Evolutionary conservation across 2,113 vertebrate genomes (phyloP).

Genomic region (Scalopus aquaticus): DNA sequence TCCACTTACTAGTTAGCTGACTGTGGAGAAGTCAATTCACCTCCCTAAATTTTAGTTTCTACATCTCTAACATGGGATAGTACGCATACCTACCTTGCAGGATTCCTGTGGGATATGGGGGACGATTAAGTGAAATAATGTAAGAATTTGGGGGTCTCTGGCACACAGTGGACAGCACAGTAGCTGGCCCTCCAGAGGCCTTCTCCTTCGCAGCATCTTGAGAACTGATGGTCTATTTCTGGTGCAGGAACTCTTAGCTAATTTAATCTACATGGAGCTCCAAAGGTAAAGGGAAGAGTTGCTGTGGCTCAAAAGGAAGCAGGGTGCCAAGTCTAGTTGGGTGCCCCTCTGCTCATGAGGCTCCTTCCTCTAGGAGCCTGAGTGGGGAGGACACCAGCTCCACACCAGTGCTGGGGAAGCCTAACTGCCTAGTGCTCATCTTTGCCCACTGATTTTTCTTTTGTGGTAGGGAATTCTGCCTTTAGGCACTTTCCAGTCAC

Average conservation of each 20-base stretch:
- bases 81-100: neutral
- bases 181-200: neutral
- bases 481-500: neutral
- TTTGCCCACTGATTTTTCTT: neutral
- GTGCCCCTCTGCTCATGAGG: neutral
- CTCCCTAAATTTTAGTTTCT: neutral
- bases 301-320: constrained; percentile 29
- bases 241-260: neutral
- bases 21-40: neutral
- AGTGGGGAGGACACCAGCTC: neutral
- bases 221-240: neutral
- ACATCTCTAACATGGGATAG: neutral
- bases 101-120: neutral
- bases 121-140: neutral
- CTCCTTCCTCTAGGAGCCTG: neutral
- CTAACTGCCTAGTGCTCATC: neutral
- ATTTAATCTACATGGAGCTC: neutral
- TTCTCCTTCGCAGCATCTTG: constrained; percentile 20
- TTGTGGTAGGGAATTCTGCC: neutral
- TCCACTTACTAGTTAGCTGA: neutral
- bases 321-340: neutral
- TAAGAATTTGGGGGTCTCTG: neutral
- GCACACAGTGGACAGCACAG: neutral
- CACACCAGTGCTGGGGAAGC: neutral
- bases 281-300: neutral